Conservation (phyloP, 2,797 vertebrate genomes). For the Orestias chungarensis region DNA sequence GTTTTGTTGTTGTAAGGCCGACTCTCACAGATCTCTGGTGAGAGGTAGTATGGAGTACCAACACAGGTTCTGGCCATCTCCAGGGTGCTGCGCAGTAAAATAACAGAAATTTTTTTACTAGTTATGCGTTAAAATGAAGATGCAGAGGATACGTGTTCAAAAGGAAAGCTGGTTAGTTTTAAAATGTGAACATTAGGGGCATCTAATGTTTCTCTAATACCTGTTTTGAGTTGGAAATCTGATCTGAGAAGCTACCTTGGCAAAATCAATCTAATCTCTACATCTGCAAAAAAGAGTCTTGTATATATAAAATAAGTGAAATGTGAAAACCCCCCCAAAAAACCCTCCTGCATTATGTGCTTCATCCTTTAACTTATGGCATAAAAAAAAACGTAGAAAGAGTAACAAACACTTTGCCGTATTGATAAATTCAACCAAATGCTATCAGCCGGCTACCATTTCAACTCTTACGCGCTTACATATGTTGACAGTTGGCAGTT, state of each 20-base stretch:
- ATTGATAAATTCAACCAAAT: constrained; percentile 2
- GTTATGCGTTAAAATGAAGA: not conserved
- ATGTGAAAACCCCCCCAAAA: not conserved
- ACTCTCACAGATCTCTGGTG: constrained; percentile 95
- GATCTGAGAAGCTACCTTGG: not conserved
- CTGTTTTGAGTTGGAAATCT: not conserved
- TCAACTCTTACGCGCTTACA: constrained; percentile 33
- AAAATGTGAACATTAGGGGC: not conserved
- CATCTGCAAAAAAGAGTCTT: not conserved
- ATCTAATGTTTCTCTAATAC: not conserved
- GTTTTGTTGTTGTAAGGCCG: constrained; percentile 93
- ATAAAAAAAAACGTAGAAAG: not conserved
- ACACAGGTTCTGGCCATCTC: constrained; percentile 88
- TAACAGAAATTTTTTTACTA: not conserved
- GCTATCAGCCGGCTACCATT: not conserved
- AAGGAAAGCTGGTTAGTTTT: not conserved
- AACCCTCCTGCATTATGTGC: not conserved
- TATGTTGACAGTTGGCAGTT: constrained; percentile 33
- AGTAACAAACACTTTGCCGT: not conserved
- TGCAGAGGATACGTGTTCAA: not conserved
- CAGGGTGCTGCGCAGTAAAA: constrained; percentile 77
- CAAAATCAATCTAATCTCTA: not conserved
- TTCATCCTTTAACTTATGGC: not conserved
- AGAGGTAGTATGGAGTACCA: constrained; percentile 92
- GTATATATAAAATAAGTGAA: not conserved